A percentile compares a stretch with the other conserved stretches of the same genome.
Conservation (phyloP, 2,113 vertebrate genomes). For the Pseudois nayaur region DNA sequence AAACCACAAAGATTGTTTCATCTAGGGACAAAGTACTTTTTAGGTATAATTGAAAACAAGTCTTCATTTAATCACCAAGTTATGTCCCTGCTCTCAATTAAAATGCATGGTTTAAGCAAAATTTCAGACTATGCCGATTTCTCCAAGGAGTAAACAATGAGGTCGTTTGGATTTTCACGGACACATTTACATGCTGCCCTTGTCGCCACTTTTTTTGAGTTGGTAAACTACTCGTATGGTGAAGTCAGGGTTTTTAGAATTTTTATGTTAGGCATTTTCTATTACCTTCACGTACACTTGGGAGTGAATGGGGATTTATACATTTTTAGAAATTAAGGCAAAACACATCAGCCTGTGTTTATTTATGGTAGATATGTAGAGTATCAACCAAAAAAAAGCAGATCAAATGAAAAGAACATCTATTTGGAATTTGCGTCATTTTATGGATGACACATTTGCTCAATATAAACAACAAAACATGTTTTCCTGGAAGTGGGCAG, state of each 20-base stretch:
- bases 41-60: not conserved
- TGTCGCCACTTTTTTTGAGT: no score
- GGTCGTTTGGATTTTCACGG: fast-evolving
- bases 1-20: not conserved
- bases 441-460: not conserved
- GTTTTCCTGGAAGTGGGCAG: not conserved
- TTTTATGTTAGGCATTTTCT: not conserved
- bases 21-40: not conserved
- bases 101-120: not conserved
- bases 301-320: not conserved
- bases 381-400: not conserved
- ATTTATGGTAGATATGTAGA: not conserved
- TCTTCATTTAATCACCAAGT: not conserved
- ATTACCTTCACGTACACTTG: not conserved
- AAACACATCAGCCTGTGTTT: not conserved
- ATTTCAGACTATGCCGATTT: not conserved
- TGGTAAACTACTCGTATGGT: fast-evolving
- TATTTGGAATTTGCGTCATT: not conserved
- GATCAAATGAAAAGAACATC: not conserved
- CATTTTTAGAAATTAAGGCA: not conserved
- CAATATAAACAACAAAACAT: not conserved
- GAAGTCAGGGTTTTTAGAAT: not conserved
- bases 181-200: fast-evolving
- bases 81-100: not conserved
- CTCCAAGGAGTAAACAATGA: not conserved